A percentile compares a stretch with the other conserved stretches of the same genome.
phyloP scores from a whole-genome alignment of 2,797 vertebrate species.

The Sciurus carolinensis region DNA sequence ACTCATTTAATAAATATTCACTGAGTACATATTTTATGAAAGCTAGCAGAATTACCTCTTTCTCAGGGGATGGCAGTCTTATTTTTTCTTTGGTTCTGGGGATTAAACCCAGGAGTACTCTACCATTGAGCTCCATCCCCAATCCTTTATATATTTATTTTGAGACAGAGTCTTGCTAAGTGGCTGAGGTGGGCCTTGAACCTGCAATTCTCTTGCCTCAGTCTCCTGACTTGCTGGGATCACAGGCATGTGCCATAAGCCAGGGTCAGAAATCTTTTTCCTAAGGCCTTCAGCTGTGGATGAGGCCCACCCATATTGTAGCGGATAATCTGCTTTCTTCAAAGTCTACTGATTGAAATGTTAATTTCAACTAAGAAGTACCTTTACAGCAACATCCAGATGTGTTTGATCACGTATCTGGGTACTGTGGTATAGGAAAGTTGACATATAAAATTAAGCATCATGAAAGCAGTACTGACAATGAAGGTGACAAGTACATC shows the following conservation, averaged over 20 bases:
- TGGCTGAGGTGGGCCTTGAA: no score
- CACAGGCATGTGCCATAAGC: no score
- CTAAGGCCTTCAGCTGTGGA: neutral
- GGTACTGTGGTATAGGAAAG: neutral
- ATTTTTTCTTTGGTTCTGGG: no score
- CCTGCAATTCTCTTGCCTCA: no score
- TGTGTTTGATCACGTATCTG: conserved; percentile 23
- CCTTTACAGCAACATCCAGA: neutral
- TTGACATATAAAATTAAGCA: conserved; percentile 21
- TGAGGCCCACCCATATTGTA: neutral
- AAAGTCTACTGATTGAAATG: conserved; percentile 7
- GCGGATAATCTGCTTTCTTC: neutral
- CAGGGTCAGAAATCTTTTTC: neutral
- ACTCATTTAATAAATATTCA: conserved; percentile 42
- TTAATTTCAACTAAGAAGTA: conserved; percentile 44
- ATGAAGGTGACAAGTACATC: neutral
- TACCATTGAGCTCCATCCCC: no score
- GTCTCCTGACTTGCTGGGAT: no score
- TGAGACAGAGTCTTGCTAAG: no score
- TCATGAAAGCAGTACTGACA: conserved; percentile 8
- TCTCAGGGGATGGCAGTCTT: neutral
- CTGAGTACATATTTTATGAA: neutral
- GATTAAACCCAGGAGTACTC: no score
- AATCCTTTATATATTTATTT: no score
- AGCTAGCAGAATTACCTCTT: neutral